phyloP scores from a whole-genome alignment of 2,888 invertebrate genomes.

The Brachyopa scutellaris region DNA sequence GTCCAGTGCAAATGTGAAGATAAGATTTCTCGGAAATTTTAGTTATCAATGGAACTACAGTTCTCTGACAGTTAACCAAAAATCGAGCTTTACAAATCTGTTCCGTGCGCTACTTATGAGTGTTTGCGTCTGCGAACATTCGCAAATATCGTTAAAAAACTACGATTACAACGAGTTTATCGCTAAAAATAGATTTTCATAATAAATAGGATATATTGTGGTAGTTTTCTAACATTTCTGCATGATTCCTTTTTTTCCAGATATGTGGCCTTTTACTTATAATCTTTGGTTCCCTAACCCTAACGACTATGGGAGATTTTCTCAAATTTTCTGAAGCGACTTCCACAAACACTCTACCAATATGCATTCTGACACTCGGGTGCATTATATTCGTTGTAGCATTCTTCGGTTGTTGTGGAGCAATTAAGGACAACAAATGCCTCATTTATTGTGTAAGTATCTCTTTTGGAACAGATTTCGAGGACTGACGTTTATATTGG shows the following conservation, averaged over 20 bases:
- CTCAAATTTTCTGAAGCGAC: constrained; percentile 81
- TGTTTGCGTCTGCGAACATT: too few species aligned
- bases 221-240: not conserved
- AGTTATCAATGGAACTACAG: too few species aligned
- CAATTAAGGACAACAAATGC: constrained; percentile 92
- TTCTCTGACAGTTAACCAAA: too few species aligned
- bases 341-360: constrained; percentile 84
- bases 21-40: too few species aligned
- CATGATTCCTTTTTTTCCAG: constrained; percentile 81
- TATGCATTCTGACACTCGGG: constrained; percentile 87
- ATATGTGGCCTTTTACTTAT: constrained; percentile 87
- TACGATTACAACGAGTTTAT: too few species aligned
- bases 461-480: not conserved
- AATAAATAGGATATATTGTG: too few species aligned
- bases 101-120: too few species aligned
- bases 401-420: constrained; percentile 95
- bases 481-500: not conserved
- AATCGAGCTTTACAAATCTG: too few species aligned
- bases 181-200: too few species aligned
- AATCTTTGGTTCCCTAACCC: constrained; percentile 86
- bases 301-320: constrained; percentile 84
- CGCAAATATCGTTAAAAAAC: too few species aligned
- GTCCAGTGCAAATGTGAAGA: too few species aligned
- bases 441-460: constrained; percentile 90
- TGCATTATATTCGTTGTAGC: constrained; percentile 89